Base-by-base conservation (phyloP, 2,888 invertebrate genomes). In the Scaptomyza flava region DNA sequence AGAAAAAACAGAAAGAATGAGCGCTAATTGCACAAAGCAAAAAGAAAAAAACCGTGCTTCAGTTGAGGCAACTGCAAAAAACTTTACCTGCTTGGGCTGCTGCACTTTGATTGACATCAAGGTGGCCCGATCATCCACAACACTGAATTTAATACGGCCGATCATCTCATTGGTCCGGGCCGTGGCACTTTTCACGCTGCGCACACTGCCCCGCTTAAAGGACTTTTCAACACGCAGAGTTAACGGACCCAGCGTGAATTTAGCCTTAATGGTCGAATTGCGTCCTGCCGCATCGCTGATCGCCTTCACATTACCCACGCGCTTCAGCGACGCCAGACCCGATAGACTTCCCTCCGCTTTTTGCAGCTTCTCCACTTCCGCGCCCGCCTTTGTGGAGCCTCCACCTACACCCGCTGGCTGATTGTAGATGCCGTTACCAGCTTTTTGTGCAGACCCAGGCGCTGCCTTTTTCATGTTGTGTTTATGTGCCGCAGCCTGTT, bases 111-210 rank as follows among this genome's bases (percentile, higher is more conserved):
- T 97, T 38, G 96, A 95, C 91, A 96, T 96, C 62, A 97, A 92
- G 12, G 96, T 95, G 36, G 97, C 96, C n/a, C 95, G 95, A 73
- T 96, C 95, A 88, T 96, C 95, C 77, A 96, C 93, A 46, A 97
- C 95, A 80, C 95, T 93, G 73, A 97, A 93, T 85, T 95, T 96
- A 63, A 97, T 92, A 91, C 95, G 95, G 33, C 97, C 97, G 53
- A 94, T 93, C 96, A 97, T 96, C 92, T 97, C 96, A 2, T 96
- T 96, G 1, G 97, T 97, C 3, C 96, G 96, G 0, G 97, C 97
- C 0, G 96, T 97, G 2, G 97, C 97, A 78, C 96, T 96, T 90
- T 96, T 95, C 67, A 97, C 92, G 92, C 96, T 96, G 83, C 96
- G 95, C 86, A 96, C 96, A 38, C 95, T 95, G 42, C 96, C 96